A percentile compares a stretch with the other conserved stretches of the same genome.
Conservation (phyloP, 2,797 vertebrate genomes). For the Crenichthys baileyi region DNA sequence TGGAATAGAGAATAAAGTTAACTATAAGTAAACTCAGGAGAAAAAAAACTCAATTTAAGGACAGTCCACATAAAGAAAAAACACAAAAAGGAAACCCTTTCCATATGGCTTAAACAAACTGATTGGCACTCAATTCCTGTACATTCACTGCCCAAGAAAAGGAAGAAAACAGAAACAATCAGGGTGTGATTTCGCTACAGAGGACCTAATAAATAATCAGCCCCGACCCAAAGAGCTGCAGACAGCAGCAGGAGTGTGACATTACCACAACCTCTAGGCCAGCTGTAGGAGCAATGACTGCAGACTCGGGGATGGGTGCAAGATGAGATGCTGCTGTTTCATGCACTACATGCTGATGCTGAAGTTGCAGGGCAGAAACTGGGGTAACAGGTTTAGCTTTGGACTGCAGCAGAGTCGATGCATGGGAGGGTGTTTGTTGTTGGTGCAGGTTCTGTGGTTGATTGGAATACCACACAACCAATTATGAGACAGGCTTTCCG, state of each 20-base stretch:
- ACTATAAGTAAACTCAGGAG: slow-evolving; percentile 7
- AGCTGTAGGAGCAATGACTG: slow-evolving; percentile 51
- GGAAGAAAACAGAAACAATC: slow-evolving; percentile 20
- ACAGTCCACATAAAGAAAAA: not conserved
- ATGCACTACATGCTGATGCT: slow-evolving; percentile 59
- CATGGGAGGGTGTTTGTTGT: slow-evolving; percentile 66
- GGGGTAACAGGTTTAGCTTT: slow-evolving; percentile 69
- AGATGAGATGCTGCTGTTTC: slow-evolving; percentile 60
- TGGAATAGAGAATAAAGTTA: slow-evolving; percentile 2
- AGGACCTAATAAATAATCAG: slow-evolving; percentile 28
- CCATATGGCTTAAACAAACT: not conserved
- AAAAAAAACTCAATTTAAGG: not conserved
- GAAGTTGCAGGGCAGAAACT: slow-evolving; percentile 54
- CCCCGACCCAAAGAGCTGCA: slow-evolving; percentile 51
- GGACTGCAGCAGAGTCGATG: slow-evolving; percentile 63
- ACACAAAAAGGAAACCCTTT: slow-evolving; percentile 8
- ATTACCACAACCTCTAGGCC: slow-evolving; percentile 77
- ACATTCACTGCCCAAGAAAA: slow-evolving; percentile 14
- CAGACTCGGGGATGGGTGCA: slow-evolving; percentile 69
- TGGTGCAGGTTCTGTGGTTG: slow-evolving; percentile 83
- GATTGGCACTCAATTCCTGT: not conserved
- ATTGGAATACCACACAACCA: slow-evolving; percentile 63
- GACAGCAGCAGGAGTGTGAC: slow-evolving; percentile 36
- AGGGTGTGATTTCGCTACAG: slow-evolving; percentile 47
- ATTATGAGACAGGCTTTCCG: slow-evolving; percentile 35